Base-by-base conservation (phyloP, 2,888 invertebrate species). In the Reticulitermes lucifugus region DNA sequence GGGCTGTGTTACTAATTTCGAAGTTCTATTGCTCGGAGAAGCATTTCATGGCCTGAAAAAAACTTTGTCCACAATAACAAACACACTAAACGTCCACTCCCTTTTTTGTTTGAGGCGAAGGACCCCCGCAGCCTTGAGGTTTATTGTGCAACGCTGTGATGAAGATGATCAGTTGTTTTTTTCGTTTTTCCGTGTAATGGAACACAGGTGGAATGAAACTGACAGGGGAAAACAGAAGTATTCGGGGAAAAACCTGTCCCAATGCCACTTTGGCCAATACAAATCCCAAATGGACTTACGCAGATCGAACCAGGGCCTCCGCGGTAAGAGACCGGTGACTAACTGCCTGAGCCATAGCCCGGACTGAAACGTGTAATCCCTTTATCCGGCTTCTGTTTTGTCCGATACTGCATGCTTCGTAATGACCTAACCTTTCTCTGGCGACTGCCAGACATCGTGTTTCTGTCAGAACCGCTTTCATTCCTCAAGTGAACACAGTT, bases 401-500 rank as follows among this genome's bases (percentile, higher is more conserved):
- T 2, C 18, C 14, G 65, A 65, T 65, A 65, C n/a, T 65, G 9
- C n/a, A 25, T n/a, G 65, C 25, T n/a, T 65, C 25, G 25, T 65
- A 65, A 65, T 65, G 65, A n/a, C 0, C n/a, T 25, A 1, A 9
- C 65, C 41, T 35, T 41, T 7, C 41, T 41, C 18, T 73, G 73
- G 41, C 73, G 41, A 73, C 73, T 35, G 35, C 10, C 35, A 41
- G 73, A 73, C 73, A 41, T 73, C 73, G 6, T 41, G 21, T 41
- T 73, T 70, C 73, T 73, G 41, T 73, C 73, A 41, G 73, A 41
- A 73, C 35, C 73, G 41, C 41, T 10, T 73, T 73, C 73, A 41
- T 10, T 73, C 41, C 73, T 41, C 73, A 73, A 73, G 73, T 73
- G 73, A 73, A 73, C 73, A 41, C 73, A 73, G 73, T 41, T 73